Evolutionary conservation across 2,888 invertebrate genomes (phyloP), one percentile per base, ranked within the genome.

Genomic region (Agonopterix alstromeriana): DNA sequence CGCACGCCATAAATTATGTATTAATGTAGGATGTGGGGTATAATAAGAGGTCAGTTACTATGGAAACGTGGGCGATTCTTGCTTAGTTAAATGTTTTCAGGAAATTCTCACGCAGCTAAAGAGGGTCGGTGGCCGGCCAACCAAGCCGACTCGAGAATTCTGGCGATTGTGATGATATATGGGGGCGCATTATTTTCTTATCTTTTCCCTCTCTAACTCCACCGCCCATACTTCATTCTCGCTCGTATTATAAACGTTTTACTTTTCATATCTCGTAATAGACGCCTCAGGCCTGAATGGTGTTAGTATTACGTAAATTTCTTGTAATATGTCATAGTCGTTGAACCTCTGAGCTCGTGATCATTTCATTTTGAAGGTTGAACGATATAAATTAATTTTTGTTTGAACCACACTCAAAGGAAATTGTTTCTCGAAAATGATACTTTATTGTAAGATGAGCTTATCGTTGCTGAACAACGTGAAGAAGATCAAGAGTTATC

Each of bases 141-240:
- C 67, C 71, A 60, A 67, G 72, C 74, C 75, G 74, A 66, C 71
- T 74, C 67, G 66, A 76, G 81, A 84, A 82, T 84, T 84, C 77
- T 78, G 73, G 84, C 82, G 86, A 85, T 86, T 87, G 82, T 74
- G 77, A 87, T 89, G 87, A 89, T 87, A 86, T 88, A 88, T 85
- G 85, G 74, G 74, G 73, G 80, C 72, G 86, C 79, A 86, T 88
- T 88, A 87, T 87, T 85, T 87, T 84, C 88, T 87, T 87, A 87
- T 88, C 88, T 84, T 82, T 79, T 82, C 83, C 83, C 82, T 82
- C 82, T 83, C 84, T 86, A 82, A 82, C 85, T 83, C 81, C 79
- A 81, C 77, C 77, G 74, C 65, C 77, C 82, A 85, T 86, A 83
- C 83, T 82, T 86, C 83, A 86, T 86, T 82, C 74, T 56, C 68